Evolutionary conservation across 1,140 invertebrate species (phyloP), one percentile per base, ranked within the genome.

Genomic region (Limonius californicus): DNA sequence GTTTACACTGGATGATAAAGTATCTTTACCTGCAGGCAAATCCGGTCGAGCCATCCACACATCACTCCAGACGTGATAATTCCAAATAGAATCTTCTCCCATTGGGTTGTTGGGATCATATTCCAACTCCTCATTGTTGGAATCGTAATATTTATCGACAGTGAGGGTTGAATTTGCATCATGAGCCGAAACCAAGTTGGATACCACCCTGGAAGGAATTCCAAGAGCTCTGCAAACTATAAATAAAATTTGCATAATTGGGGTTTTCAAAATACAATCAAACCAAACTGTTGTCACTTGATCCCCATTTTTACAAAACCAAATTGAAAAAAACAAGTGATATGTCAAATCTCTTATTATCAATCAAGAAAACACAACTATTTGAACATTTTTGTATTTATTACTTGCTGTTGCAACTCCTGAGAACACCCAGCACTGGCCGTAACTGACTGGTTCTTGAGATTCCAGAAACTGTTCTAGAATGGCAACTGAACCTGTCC

Each of bases 51-150:
- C 80, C 83, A 89, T 88, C 87, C 87, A 90, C 12, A 85, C 87
- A 57, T 91, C 89, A 68, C 87, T 89, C 89, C 89, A 91, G 0
- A 89, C 88, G 68, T 91, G 89, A 74, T 88, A 91, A 74, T 91
- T 90, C 89, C 85, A 87, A 69, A 87, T 83, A 54, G 84, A 86
- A 68, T 85, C 84, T 54, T 80, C 79, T n/a, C 73, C 79, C 1
- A 68, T 63, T 11, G 77, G 76, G 68, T 84, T 84, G 59, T 79
- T 79, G 2, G 83, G 83, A 68, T 84, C 83, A 54, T 71, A 78
- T 39, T 80, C 74, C 20, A 87, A 69, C 66, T 84, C 81, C 54
- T 87, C 82, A 72, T 84, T 84, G 6, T 80, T 80, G 42, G 80
- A 78, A 57, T 85, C 79, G 73, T 83, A 88, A 71, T 87, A 88